Evolutionary conservation across 2,797 vertebrate species (phyloP), one percentile per base, ranked within the genome.

Genomic region (Muraenolepis orangiensis): DNA sequence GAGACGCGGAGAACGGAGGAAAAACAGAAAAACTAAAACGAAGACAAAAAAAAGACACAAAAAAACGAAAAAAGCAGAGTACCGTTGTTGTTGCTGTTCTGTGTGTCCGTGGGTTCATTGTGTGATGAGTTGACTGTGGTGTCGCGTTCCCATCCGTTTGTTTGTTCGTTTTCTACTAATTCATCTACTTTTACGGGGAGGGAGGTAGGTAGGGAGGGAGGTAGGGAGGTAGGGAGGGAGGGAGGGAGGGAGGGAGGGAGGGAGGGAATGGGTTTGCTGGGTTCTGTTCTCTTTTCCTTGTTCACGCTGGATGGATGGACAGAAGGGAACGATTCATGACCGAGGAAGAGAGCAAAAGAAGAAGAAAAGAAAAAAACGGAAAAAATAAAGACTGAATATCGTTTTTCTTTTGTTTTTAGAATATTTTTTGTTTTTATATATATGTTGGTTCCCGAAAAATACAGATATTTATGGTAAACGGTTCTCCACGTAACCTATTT

Each of bases 381-480:
- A 81, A 80, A 86, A 85, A 80, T 30, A 88, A 84, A 85, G 86
- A 93, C 90, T 90, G 90, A 92, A 84, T 76, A 85, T 81, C 84
- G 86, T 84, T 81, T 64, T 84, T 80, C 8, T 76, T 78, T 84
- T 80, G 12, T 76, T 78, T 75, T 76, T 69, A 75, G 76, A 87
- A 82, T 82, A 72, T 36, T 69, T 77, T 81, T 83, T 71, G 81
- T 87, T 88, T 89, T 93, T 87, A n/a, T 93, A 92, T 93, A 92
- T 93, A 93, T 94, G 91, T 93, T 93, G 91, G 87, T 90, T 92
- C 90, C 89, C 80, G 84, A 89, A 91, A 68, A 92, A 91, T 89
- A 90, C 90, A 93, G 88, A 93, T 94, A 93, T 94, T 94, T 94
- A 94, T 94, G 90, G 91, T 93, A 91, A 93, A 94, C 92, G 88